A percentile compares a stretch with the other conserved stretches of the same genome.
Evolutionary conservation across 1,140 invertebrate species (phyloP).

Genomic region (Drosophila insularis): DNA sequence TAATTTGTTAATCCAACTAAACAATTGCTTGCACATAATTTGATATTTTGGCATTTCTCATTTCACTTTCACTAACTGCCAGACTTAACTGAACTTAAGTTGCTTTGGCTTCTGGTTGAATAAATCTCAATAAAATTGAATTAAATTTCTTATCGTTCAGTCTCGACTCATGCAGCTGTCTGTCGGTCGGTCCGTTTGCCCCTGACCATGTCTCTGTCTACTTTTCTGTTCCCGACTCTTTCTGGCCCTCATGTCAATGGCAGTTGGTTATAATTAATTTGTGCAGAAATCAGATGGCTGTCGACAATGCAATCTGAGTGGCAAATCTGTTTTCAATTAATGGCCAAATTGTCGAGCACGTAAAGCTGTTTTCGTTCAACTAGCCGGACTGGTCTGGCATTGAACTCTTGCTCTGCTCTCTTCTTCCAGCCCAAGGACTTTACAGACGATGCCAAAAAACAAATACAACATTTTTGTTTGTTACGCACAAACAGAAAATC

Average conservation of each 20-base stretch:
- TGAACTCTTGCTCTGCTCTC: neutral
- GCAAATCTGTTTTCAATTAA: conserved; percentile 80
- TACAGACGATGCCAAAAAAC: conserved; percentile 1
- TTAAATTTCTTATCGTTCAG: conserved; percentile 38
- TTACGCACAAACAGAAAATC: conserved; percentile 11
- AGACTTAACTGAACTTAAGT: neutral
- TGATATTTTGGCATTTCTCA: conserved; percentile 34
- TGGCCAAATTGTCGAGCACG: conserved; percentile 72
- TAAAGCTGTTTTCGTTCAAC: conserved; percentile 42
- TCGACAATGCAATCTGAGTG: conserved; percentile 75
- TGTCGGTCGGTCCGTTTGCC: neutral
- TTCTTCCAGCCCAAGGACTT: neutral
- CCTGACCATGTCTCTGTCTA: neutral
- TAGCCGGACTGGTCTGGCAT: conserved; percentile 13
- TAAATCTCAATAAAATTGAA: conserved; percentile 63
- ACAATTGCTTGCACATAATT: conserved; percentile 36
- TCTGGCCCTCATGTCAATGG: conserved; percentile 53
- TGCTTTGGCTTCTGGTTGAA: conserved; percentile 32
- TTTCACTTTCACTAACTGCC: conserved; percentile 42
- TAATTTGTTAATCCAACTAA: conserved; percentile 28
- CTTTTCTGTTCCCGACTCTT: neutral
- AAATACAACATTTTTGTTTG: conserved; percentile 21
- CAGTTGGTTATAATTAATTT: conserved; percentile 74
- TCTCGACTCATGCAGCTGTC: conserved; percentile 14
- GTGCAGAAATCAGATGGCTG: conserved; percentile 76